Percentiles rank a stretch among this genome's conserved stretches.
phyloP scores from a whole-genome alignment of 2,113 vertebrate species.

The Ammospiza nelsoni region DNA sequence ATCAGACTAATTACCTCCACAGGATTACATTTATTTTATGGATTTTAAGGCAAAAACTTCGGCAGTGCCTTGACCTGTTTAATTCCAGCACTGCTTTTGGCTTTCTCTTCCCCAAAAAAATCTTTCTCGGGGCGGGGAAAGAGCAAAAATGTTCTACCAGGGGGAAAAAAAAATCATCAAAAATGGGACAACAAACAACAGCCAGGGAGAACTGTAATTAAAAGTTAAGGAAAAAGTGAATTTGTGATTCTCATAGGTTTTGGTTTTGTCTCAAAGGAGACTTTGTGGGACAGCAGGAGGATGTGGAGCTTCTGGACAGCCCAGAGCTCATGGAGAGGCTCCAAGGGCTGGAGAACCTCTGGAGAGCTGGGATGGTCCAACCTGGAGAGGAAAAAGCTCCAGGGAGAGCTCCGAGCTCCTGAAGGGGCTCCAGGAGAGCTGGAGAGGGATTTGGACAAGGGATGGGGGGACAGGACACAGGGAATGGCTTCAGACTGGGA shows the following conservation, averaged over 20 bases:
- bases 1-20: slow-evolving; percentile 61
- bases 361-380: background rate
- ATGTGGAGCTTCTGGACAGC: background rate
- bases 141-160: background rate
- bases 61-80: background rate
- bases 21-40: background rate
- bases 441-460: background rate
- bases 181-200: background rate
- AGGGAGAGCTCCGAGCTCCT: background rate
- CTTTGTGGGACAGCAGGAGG: accelerated
- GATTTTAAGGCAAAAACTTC: background rate
- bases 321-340: background rate
- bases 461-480: background rate
- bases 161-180: too few relatives aligned
- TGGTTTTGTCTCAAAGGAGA: background rate
- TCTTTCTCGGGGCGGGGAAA: background rate
- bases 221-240: background rate
- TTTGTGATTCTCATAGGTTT: background rate
- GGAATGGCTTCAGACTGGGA: background rate
- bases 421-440: background rate
- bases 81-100: background rate
- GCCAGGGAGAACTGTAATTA: background rate
- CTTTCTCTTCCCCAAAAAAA: background rate
- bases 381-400: background rate
- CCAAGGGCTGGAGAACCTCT: background rate